Evolutionary conservation across 2,113 vertebrate genomes (phyloP).

Genomic region (cat (Felis catus)): F.catus_Fca126_mat1.0 CM031415.1:19482501-19483000

Average conservation of each 20-base stretch:
- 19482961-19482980: neutral
- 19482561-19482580: neutral
- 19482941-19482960: neutral
- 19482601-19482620: neutral
- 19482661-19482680: neutral
- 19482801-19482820: neutral
- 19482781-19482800: neutral
- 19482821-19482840: neutral
- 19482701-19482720: neutral
- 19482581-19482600: neutral
- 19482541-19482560: neutral
- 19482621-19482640: neutral
- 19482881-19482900: neutral
- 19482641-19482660: neutral
- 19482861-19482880: neutral
- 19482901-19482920: neutral
- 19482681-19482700: neutral
- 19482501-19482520: neutral
- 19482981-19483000: neutral
- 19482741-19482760: neutral
- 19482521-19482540: neutral
- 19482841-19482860: neutral
- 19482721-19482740: neutral
- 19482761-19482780: neutral
- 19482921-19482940: neutral